phyloP scores from a whole-genome alignment of 2,797 vertebrate species.

The Clarias laeviceps region DNA sequence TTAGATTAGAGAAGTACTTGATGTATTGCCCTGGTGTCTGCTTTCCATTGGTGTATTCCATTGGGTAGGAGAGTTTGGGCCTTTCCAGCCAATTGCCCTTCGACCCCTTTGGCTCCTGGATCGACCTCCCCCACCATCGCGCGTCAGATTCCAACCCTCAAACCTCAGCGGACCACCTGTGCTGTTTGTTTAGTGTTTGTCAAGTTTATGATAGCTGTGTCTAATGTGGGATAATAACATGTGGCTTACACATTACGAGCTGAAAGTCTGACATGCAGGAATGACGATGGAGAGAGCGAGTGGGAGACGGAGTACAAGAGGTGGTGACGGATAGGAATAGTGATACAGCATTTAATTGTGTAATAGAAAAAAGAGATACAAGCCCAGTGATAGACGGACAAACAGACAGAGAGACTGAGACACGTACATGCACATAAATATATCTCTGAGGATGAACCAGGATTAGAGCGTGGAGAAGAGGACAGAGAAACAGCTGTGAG shows the following conservation, averaged over 20 bases:
- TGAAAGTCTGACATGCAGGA: slow-evolving; percentile 41
- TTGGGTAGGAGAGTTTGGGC: slow-evolving; percentile 12
- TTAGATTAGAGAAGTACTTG: neutral
- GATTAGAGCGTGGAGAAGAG: slow-evolving; percentile 36
- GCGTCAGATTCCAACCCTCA: slow-evolving; percentile 34
- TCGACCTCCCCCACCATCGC: slow-evolving; percentile 32
- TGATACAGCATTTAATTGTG: neutral
- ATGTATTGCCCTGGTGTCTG: slow-evolving; percentile 17
- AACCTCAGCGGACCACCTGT: slow-evolving; percentile 65
- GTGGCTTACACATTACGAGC: slow-evolving; percentile 65
- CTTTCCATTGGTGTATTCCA: slow-evolving; percentile 48
- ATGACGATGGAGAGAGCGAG: slow-evolving; percentile 23
- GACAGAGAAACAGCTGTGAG: slow-evolving; percentile 50
- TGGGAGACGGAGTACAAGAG: neutral
- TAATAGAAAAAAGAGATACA: slow-evolving; percentile 26
- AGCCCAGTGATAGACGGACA: neutral
- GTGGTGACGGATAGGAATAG: slow-evolving; percentile 22
- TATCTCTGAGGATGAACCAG: slow-evolving; percentile 2
- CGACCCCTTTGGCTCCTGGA: slow-evolving; percentile 49
- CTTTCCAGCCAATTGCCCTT: slow-evolving; percentile 41
- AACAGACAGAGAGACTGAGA: neutral
- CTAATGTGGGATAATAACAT: slow-evolving; percentile 69
- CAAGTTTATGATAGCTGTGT: slow-evolving; percentile 73
- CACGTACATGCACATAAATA: neutral
- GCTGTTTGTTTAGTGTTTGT: slow-evolving; percentile 74